A percentile compares a stretch with the other conserved stretches of the same genome.
Evolutionary conservation across 1,140 invertebrate species (phyloP).

Genomic region (Druon quercuslanigerum): DNA sequence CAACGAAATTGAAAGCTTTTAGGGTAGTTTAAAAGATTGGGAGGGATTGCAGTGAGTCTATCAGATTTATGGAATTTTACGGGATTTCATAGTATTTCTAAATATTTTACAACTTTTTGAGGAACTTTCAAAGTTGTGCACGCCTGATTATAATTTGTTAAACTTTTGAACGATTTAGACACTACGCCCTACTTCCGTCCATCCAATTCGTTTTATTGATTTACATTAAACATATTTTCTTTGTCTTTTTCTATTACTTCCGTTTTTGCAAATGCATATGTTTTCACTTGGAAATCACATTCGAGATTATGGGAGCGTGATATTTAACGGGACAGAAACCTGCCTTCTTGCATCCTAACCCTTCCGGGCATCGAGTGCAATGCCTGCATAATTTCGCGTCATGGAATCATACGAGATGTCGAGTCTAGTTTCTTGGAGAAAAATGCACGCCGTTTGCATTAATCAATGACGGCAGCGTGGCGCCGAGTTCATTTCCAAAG

Average conservation of each 20-base stretch:
- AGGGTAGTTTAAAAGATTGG: no score
- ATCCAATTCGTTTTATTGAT: no score
- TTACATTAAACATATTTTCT: not conserved
- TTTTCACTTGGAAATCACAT: conserved; percentile 11
- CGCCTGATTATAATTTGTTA: no score
- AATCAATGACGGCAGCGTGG: not conserved
- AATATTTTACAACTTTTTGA: no score
- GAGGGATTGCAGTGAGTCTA: no score
- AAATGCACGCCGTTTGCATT: conserved; percentile 1
- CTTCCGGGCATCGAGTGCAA: not conserved
- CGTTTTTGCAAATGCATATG: not conserved
- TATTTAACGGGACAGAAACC: conserved; percentile 17
- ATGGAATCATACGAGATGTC: not conserved
- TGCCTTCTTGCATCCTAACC: not conserved
- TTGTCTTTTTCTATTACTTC: not conserved
- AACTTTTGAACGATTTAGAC: no score
- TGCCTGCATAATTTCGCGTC: conserved; percentile 24
- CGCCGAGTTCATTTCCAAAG: no score
- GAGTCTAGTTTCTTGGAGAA: not conserved
- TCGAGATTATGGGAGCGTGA: conserved; percentile 16
- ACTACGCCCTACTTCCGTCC: no score
- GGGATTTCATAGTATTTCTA: no score
- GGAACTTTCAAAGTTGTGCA: no score
- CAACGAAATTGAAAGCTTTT: no score
- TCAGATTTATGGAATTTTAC: no score